Conservation (phyloP, 2,113 vertebrate species). For the Mellivora capensis region DNA sequence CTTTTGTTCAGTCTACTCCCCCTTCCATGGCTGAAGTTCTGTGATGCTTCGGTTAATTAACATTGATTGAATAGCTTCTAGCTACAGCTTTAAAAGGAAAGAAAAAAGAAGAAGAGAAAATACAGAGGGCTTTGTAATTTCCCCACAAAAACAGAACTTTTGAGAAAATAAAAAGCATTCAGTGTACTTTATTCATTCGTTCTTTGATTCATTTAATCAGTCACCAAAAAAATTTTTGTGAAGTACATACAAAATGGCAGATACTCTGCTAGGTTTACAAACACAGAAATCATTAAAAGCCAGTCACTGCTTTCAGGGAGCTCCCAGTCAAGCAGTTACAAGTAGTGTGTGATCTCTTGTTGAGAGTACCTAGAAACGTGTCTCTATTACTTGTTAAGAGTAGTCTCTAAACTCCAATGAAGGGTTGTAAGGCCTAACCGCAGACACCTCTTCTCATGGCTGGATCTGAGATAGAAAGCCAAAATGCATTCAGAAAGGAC, state of each 20-base stretch:
- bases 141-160: not conserved
- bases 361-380: not conserved
- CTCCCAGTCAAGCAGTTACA: not conserved
- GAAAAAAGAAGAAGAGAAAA: not conserved
- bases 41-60: not conserved
- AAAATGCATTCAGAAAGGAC: not conserved
- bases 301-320: not conserved
- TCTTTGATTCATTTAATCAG: conserved; percentile 8
- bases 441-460: not conserved
- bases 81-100: not conserved
- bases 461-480: not conserved
- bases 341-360: not conserved
- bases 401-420: not conserved
- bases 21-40: not conserved
- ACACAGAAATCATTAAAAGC: not conserved
- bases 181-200: not conserved
- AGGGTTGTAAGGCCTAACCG: not conserved
- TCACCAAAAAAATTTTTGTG: not conserved
- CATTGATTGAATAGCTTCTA: not conserved
- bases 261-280: not conserved
- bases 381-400: not conserved
- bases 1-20: not conserved
- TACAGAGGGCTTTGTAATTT: not conserved
- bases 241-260: not conserved
- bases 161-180: not conserved